Conservation (phyloP, 1,140 invertebrate species). For the Drosophila littoralis region DNA sequence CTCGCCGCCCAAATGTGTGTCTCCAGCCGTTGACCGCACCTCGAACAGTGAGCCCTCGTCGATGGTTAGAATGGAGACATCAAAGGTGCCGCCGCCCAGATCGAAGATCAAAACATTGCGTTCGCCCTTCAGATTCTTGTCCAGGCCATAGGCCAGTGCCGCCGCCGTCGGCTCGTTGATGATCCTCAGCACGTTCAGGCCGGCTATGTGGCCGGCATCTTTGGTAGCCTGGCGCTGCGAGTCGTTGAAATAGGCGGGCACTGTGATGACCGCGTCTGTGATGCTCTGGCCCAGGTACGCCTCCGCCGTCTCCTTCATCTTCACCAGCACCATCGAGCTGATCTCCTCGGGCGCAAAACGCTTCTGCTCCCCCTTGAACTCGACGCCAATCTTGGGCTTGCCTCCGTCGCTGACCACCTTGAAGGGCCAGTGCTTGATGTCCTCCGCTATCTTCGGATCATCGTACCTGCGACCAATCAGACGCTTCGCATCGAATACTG, state of each 20-base stretch:
- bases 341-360: slow-evolving; percentile 91
- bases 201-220: slow-evolving; percentile 88
- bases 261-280: slow-evolving; percentile 87
- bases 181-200: slow-evolving; percentile 89
- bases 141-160: slow-evolving; percentile 90
- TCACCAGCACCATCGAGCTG: slow-evolving; percentile 91
- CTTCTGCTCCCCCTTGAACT: slow-evolving; percentile 90
- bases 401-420: slow-evolving; percentile 88
- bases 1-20: slow-evolving; percentile 90
- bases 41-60: slow-evolving; percentile 92
- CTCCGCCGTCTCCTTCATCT: slow-evolving; percentile 89
- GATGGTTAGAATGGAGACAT: slow-evolving; percentile 94
- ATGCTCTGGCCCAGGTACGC: slow-evolving; percentile 90
- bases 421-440: slow-evolving; percentile 92
- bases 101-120: slow-evolving; percentile 91
- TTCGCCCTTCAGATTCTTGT: slow-evolving; percentile 91
- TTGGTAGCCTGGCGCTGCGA: slow-evolving; percentile 88
- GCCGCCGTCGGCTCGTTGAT: slow-evolving; percentile 91
- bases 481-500: slow-evolving; percentile 86
- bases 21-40: slow-evolving; percentile 91
- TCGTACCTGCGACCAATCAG: slow-evolving; percentile 89
- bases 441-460: slow-evolving; percentile 89
- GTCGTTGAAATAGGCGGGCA: slow-evolving; percentile 88
- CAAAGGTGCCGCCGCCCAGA: slow-evolving; percentile 91
- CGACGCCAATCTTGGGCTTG: slow-evolving; percentile 89